Conservation (phyloP, 2,113 vertebrate species). For the Ellobius talpinus region DNA sequence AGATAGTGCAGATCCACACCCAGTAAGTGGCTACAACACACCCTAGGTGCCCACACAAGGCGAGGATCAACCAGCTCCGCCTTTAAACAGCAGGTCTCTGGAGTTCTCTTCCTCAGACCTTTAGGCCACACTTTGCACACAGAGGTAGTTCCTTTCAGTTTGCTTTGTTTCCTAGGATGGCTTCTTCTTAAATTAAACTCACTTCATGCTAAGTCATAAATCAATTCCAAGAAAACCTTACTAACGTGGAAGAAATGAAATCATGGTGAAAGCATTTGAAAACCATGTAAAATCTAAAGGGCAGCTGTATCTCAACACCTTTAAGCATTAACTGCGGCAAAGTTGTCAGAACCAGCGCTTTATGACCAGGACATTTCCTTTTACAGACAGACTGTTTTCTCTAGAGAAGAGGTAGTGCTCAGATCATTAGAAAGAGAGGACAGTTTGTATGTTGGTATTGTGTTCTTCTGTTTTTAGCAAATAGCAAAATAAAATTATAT, state of each 20-base stretch:
- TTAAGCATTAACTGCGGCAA: conserved; percentile 25
- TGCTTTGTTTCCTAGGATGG: not conserved
- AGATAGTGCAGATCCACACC: conserved; percentile 15
- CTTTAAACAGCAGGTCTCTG: conserved; percentile 28
- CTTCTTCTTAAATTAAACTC: conserved; percentile 18
- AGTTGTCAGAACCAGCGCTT: not conserved
- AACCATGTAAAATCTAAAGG: conserved; percentile 62
- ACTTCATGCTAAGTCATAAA: conserved; percentile 37
- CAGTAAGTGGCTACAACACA: conserved; percentile 33
- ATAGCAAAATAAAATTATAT: conserved; percentile 73
- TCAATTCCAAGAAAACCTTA: not conserved
- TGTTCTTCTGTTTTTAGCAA: conserved; percentile 22
- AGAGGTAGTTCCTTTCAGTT: conserved; percentile 31
- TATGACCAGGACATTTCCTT: not conserved
- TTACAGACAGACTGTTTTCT: conserved; percentile 63
- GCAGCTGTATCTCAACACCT: conserved; percentile 44
- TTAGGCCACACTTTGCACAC: conserved; percentile 2
- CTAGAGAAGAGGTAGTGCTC: conserved; percentile 66
- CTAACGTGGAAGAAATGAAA: conserved; percentile 62
- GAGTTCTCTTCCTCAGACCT: conserved; percentile 46
- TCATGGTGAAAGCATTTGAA: not conserved
- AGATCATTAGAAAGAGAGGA: conserved; percentile 32
- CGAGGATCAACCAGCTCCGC: not conserved
- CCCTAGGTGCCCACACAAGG: not conserved
- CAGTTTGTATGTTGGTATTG: conserved; percentile 42